Base-by-base conservation (phyloP, 2,797 vertebrate species). In the Masticophis lateralis region DNA sequence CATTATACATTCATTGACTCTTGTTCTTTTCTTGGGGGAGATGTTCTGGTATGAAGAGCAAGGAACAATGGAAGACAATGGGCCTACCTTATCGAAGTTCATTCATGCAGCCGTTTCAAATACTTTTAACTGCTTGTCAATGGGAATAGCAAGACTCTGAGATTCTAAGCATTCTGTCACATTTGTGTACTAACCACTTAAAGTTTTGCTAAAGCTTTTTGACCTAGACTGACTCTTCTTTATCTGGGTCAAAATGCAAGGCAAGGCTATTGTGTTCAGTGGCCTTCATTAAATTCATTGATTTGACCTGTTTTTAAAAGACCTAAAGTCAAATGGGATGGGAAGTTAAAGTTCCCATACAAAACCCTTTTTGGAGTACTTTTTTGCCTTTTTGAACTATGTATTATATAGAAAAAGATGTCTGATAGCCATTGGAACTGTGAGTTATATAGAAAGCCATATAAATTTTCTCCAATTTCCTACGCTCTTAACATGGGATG, bases 201-300 rank as follows among this genome's bases (percentile, higher is more conserved):
- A 99, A 99, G 98, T 98, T 98, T 97, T 97, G 97, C 98, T 98
- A 98, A 98, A 98, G 98, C 99, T 98, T 98, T 98, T 98, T 99
- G 99, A 99, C 99, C 99, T 98, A 98, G 98, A 98, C 98, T 98
- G 99, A 98, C 98, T 98, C 98, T 98, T 98, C 98, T 99, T 99
- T 99, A 98, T 98, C 98, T 97, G 98, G 98, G 99, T 99, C 99
- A 99, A 99, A 99, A 98, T 98, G 98, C 99, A 99, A 98, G 98
- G 98, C 98, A 79, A 98, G 96, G 98, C 98, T 98, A 98, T 99
- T 99, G 99, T 99, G 98, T 98, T 97, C 79, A 97, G 96, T 95
- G 95, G 98, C 98, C 99, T 99, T 99, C 99, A 99, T 99, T 99
- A 99, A 99, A 99, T 99, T 99, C 99, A 99, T 99, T 99, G 99